Evolutionary conservation across 2,888 invertebrate species (phyloP), one percentile per base, ranked within the genome.

Genomic region (Escarpia spicata): DNA sequence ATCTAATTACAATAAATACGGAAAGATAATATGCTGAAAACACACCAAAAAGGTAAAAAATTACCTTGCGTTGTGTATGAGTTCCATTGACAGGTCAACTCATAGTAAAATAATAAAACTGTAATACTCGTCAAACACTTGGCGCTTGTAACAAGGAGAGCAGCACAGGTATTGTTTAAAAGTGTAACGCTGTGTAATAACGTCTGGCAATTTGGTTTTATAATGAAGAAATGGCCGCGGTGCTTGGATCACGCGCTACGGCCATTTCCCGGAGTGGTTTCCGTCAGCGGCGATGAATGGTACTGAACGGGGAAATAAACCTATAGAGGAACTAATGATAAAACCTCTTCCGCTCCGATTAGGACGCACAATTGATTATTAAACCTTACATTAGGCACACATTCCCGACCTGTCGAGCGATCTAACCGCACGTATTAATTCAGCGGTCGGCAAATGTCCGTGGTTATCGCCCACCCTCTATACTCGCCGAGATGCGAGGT

Each of bases 241-340:
- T 6, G 75, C 26, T 75, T n/a, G 19, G 75, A 75, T 1, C n/a
- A 26, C 75, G 75, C 75, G 75, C 75, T 0, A 75, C 75, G 75
- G 75, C 75, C 75, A 75, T 75, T 75, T 75, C 75, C 75, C 3
- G 19, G 26, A 19, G 4, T n/a, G 75, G n/a, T 26, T 75, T 75
- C 75, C 75, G 75, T 75, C 75, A 75, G 75, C 75, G 19, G 75
- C 75, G 75, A 75, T n/a, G 75, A 75, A 75, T 75, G 75, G n/a
- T 6, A 26, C n/a, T 75, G 19, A 75, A 26, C 19, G 75, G 75
- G 75, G 26, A 75, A 75, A 75, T 75, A 75, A 75, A 75, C 26
- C 75, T 26, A 75, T 75, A 75, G 75, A 75, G n/a, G 3, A 75
- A 75, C 75, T 75, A 75, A 6, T 75, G 75, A 75, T 75, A n/a